A percentile compares a stretch with the other conserved stretches of the same genome.
Conservation (phyloP, 1,140 invertebrate genomes). For the Drosophila mayri region DNA sequence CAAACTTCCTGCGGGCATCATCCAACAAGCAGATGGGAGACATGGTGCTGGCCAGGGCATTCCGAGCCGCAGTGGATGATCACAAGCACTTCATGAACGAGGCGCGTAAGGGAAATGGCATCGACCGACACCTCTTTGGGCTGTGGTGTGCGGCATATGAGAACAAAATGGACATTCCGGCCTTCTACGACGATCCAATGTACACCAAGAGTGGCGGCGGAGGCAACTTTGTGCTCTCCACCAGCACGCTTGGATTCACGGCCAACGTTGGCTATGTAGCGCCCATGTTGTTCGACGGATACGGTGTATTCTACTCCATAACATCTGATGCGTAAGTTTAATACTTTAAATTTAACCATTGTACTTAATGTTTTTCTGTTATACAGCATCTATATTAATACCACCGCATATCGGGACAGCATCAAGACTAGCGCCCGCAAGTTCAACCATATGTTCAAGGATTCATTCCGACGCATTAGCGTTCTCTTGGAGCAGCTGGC, state of each 20-base stretch:
- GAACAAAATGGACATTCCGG: slow-evolving; percentile 85
- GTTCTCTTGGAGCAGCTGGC: slow-evolving; percentile 53
- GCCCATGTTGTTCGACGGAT: slow-evolving; percentile 88
- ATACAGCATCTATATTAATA: slow-evolving; percentile 69
- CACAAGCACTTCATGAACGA: slow-evolving; percentile 85
- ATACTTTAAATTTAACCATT: fast-evolving
- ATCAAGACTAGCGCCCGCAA: slow-evolving; percentile 78
- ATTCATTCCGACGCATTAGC: slow-evolving; percentile 73
- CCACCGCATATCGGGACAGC: slow-evolving; percentile 75
- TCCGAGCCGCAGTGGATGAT: slow-evolving; percentile 81
- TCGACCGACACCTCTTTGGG: slow-evolving; percentile 90
- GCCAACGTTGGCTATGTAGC: slow-evolving; percentile 87
- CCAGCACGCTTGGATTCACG: slow-evolving; percentile 88
- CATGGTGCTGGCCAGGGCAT: slow-evolving; percentile 55
- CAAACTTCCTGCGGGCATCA: slow-evolving; percentile 85
- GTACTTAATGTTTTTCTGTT: not conserved
- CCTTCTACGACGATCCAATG: slow-evolving; percentile 86
- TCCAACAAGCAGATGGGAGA: slow-evolving; percentile 57
- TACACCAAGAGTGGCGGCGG: slow-evolving; percentile 88
- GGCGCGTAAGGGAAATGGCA: slow-evolving; percentile 87
- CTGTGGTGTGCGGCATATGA: slow-evolving; percentile 89
- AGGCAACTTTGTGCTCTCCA: slow-evolving; percentile 88
- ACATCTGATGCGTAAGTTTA: slow-evolving; percentile 69
- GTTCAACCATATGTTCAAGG: slow-evolving; percentile 67
- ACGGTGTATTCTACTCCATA: slow-evolving; percentile 87